Evolutionary conservation across 2,113 vertebrate genomes (phyloP).

Genomic region (Myotis yumanensis): DNA sequence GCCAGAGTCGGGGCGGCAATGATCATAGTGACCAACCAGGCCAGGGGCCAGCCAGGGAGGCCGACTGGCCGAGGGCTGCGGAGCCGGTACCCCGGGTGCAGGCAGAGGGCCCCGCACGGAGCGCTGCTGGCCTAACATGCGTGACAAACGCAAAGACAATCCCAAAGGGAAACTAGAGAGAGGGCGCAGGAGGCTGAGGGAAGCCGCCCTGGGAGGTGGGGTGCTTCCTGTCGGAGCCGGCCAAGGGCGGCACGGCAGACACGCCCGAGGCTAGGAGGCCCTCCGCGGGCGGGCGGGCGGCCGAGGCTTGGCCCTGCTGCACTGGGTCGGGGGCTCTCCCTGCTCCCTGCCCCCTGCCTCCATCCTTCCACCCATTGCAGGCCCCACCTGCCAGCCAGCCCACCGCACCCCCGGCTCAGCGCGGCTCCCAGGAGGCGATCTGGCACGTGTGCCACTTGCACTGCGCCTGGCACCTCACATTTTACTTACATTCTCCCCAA

Average conservation of each 20-base stretch:
- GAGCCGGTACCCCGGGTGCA: accelerated
- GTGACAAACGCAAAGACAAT: accelerated
- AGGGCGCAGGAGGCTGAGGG: not conserved
- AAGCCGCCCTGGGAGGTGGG: too few species aligned
- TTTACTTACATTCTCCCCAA: not conserved
- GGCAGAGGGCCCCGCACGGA: not conserved
- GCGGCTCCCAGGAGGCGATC: too few species aligned
- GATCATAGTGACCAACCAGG: not conserved
- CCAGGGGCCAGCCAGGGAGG: not conserved
- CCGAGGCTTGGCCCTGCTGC: not conserved
- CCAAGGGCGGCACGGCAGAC: not conserved
- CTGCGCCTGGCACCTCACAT: not conserved
- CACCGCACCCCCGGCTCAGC: not conserved
- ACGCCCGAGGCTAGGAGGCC: not conserved
- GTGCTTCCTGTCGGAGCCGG: not conserved
- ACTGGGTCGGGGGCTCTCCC: too few species aligned
- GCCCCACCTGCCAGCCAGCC: not conserved
- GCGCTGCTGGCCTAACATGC: not conserved
- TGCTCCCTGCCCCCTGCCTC: not conserved
- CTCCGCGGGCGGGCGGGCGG: too few species aligned
- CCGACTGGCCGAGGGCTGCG: not conserved
- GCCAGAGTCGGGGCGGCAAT: not conserved
- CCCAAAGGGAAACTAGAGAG: too few species aligned
- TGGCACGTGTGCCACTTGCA: not conserved
- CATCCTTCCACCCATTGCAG: not conserved